Evolutionary conservation across 2,797 vertebrate species (phyloP), one percentile per base, ranked within the genome.

Genomic region (Manis crassicaudata): DNA sequence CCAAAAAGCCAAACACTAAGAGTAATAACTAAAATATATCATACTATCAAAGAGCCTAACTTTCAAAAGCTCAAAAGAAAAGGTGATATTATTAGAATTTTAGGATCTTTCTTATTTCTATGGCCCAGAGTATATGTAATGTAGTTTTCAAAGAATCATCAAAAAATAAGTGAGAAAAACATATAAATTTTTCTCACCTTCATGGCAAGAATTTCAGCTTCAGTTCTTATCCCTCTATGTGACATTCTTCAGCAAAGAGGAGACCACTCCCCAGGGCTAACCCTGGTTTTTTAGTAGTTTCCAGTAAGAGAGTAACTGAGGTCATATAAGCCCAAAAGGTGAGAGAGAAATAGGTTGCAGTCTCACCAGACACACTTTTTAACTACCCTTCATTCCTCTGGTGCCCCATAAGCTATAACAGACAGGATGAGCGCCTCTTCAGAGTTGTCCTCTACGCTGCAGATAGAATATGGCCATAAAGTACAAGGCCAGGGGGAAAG

Each of bases 61-160:
- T 95, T 88, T 75, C 88, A 91, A 91, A 96, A 92, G 60, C 25
- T 84, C 2, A 85, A 96, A 94, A 46, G 29, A 88, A 68, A 76
- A 60, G 4, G 5, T 40, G 0, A 62, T 50, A 40, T 23, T 77
- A 1, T 63, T 73, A 72, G 56, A 63, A 83, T 80, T 94, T 92
- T 43, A 43, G 60, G 12, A 67, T 50, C 9, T 62, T 86, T 84
- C 46, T 52, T 88, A 75, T 75, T 89, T 77, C 79, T 75, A 89
- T 17, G 80, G 25, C 27, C 60, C 81, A 79, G 52, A 87, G 37
- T 85, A 85, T 32, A 76, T 72, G 23, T 60, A 86, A 88, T 32
- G 16, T 21, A 8, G 4, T 63, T 81, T 77, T 92, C 46, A 37
- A 65, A 62, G 35, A 40, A 63, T n/a, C 54, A 63, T 85, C 76